Conservation (phyloP, 2,888 invertebrate genomes). For the Diploptera punctata region DNA sequence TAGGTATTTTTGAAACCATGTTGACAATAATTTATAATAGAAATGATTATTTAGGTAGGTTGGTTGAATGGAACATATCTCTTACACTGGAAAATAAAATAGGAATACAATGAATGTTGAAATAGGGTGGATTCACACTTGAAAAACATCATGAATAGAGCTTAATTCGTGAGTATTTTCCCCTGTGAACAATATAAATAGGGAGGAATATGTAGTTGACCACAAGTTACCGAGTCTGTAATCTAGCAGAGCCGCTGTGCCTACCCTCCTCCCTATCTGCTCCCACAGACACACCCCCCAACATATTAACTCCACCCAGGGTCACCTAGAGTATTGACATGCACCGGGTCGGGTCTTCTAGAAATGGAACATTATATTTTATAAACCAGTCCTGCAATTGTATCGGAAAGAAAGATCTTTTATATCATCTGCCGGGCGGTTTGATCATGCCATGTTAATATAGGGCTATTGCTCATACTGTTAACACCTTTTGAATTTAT, state of each 20-base stretch:
- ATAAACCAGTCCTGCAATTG: no score
- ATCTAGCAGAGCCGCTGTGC: slow-evolving; percentile 5
- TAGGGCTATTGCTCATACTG: no score
- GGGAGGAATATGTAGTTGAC: slow-evolving; percentile 24
- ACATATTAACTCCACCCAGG: slow-evolving; percentile 7
- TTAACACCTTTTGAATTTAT: no score
- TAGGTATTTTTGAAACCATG: no score
- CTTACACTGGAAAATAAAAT: no score
- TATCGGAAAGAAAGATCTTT: no score
- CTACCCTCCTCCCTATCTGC: neutral
- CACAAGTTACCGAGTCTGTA: slow-evolving; percentile 17
- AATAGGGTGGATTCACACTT: slow-evolving; percentile 17
- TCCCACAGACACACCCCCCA: slow-evolving; percentile 22
- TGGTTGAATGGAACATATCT: no score
- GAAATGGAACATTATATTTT: no score
- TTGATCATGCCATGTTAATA: no score
- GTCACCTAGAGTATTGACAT: neutral
- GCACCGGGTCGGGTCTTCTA: neutral
- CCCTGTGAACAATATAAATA: neutral
- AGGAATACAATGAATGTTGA: slow-evolving; percentile 11
- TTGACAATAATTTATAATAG: no score
- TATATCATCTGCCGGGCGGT: no score
- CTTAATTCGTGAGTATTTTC: neutral
- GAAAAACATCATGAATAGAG: slow-evolving; percentile 5
- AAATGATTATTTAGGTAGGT: no score